Percentiles rank a stretch among this genome's conserved stretches.
These are phyloP conservation scores for Euborellia annulipes DNA, from an alignment of 1,140 invertebrate species.

Conservation along the genomic window DNA sequence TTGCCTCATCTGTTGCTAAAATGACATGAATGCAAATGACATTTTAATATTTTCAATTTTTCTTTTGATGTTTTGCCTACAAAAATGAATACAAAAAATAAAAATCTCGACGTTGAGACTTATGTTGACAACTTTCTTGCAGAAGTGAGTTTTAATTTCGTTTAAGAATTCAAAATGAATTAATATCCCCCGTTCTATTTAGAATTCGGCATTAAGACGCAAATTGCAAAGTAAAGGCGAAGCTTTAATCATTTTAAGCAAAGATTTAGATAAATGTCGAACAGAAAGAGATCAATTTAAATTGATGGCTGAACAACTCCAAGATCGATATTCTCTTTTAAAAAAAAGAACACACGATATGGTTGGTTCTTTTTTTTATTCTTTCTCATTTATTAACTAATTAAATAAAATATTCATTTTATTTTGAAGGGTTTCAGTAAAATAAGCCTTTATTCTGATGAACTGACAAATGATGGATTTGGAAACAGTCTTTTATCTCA, in stretches of 20 bases:
- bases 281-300: constrained; percentile 67
- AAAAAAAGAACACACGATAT: constrained; percentile 26
- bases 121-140: constrained; percentile 8
- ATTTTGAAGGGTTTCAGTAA: constrained; percentile 1
- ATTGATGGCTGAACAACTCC: constrained; percentile 61
- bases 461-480: neutral
- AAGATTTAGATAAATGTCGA: constrained; percentile 61
- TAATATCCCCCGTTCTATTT: constrained; percentile 12
- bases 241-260: constrained; percentile 54
- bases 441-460: neutral
- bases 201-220: constrained; percentile 42
- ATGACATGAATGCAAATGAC: too few relatives aligned
- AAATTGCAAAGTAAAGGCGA: constrained; percentile 69
- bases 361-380: too few relatives aligned
- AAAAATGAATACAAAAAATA: too few relatives aligned
- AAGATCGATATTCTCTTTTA: constrained; percentile 40
- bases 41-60: too few relatives aligned
- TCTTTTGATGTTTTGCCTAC: neutral
- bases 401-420: too few relatives aligned
- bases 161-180: neutral
- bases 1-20: too few relatives aligned
- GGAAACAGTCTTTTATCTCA: constrained; percentile 1
- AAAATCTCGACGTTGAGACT: constrained; percentile 6
- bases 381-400: too few relatives aligned
- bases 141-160: constrained; percentile 3